phyloP scores from a whole-genome alignment of 2,113 vertebrate genomes.

The Pluvianellus socialis region DNA sequence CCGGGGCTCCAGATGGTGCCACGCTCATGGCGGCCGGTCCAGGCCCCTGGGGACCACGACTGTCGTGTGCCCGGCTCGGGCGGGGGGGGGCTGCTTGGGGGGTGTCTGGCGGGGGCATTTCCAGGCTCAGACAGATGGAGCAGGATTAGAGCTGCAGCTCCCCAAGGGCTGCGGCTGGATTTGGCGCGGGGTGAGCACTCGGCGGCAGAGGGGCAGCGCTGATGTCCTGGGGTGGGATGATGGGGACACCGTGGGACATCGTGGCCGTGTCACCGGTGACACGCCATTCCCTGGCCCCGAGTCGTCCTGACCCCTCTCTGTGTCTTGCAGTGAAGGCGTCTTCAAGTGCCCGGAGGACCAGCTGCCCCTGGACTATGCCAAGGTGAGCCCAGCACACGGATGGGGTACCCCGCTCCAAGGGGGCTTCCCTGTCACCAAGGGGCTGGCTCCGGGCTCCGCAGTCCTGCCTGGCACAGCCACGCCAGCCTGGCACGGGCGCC shows the following conservation, averaged over 20 bases:
- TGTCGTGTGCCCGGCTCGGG: accelerated
- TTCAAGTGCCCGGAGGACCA: conserved; percentile 94
- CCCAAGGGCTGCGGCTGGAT: not conserved
- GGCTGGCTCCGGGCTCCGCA: not conserved
- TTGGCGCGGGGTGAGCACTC: accelerated
- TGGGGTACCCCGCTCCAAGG: not conserved
- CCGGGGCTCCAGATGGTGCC: conserved; percentile 54
- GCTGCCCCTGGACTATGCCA: conserved; percentile 90
- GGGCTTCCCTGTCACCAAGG: not conserved
- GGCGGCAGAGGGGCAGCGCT: accelerated
- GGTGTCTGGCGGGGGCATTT: conserved; percentile 37
- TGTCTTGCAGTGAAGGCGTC: conserved; percentile 86
- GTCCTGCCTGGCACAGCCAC: not conserved
- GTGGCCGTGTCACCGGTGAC: not conserved
- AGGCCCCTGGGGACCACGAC: not conserved
- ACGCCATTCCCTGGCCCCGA: accelerated
- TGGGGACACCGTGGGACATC: accelerated
- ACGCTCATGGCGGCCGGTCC: not conserved
- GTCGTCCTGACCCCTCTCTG: not conserved
- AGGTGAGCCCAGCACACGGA: conserved; percentile 72
- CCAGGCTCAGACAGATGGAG: conserved; percentile 62
- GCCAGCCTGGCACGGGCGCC: not conserved
- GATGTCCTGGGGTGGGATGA: not conserved
- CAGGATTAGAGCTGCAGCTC: not conserved
- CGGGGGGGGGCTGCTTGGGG: not conserved